These are phyloP conservation scores for Drosophila nigrodunni DNA, from an alignment of 1,140 invertebrate genomes.

Conservation along the genomic window DNA sequence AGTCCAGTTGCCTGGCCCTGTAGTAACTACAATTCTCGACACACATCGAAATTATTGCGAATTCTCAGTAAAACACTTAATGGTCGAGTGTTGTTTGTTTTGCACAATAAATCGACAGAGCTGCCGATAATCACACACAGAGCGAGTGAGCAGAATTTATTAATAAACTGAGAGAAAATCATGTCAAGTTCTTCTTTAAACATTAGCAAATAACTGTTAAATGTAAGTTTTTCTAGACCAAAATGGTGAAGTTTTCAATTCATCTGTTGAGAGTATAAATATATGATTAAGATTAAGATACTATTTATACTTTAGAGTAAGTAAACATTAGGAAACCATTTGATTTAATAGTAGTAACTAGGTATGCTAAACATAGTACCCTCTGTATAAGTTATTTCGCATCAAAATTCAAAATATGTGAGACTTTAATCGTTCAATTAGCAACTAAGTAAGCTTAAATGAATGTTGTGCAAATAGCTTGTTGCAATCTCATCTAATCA, in stretches of 20 bases:
- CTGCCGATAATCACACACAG: constrained; percentile 2
- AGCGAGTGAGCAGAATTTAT: background rate
- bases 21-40: constrained; percentile 2
- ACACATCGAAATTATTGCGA: constrained; percentile 45
- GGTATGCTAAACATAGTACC: too few relatives aligned
- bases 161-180: too few relatives aligned
- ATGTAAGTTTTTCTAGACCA: too few relatives aligned
- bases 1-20: constrained; percentile 9
- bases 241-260: too few relatives aligned
- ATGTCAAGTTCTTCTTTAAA: too few relatives aligned
- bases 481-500: constrained; percentile 33
- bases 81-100: constrained; percentile 18
- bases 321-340: too few relatives aligned
- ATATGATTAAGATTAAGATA: too few relatives aligned
- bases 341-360: too few relatives aligned
- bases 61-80: constrained; percentile 39
- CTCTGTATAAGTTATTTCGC: too few relatives aligned
- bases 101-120: constrained; percentile 14
- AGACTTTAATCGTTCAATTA: background rate
- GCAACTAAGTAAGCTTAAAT: constrained; percentile 14
- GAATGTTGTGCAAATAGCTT: constrained; percentile 6
- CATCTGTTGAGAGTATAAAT: too few relatives aligned
- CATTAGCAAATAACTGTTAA: too few relatives aligned
- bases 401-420: background rate
- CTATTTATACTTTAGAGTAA: too few relatives aligned